Base-by-base conservation (phyloP, 1,140 invertebrate genomes). In the Coenobita brevimanus region DNA sequence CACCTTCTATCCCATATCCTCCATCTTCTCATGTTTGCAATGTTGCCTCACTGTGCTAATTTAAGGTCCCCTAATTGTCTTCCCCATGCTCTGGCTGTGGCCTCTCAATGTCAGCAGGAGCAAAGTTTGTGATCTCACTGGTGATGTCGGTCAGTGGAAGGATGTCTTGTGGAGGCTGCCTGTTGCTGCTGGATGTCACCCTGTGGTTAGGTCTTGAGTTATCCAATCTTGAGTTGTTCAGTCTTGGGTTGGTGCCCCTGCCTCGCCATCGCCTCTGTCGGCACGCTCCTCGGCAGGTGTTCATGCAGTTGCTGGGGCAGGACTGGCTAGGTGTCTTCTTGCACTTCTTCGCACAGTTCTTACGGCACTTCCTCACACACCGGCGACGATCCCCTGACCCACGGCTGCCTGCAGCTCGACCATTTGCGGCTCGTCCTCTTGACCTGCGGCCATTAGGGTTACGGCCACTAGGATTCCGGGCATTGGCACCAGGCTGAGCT, bases 321-420 rank as follows among this genome's bases (percentile, higher is more conserved):
- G 3, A 41, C 3, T 17, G 3, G 1, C 1, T 6, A 0, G 30
- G 60, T 2, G 33, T 36, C 57, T 67, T 82, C 60, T 27, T 21
- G 60, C 79, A 82, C 57, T 60, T 82, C 38, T 41, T 82, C 33
- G n/a, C 33, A 43, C 79, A 82, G 21, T n/a, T 67, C 60, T 43
- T 82, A 0, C 79, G 60, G 38, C 79, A 82, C 17, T n/a, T 41
- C 21, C 41, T 36, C 0, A 17, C 10, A 60, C 36, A 43, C 30
- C 36, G 41, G n/a, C 15, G 21, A 38, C 76, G 43, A 17, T 57
- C 3, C 4, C 38, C 21, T 38, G 79, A 41, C 10, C 17, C 36
- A 10, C 21, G 36, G 0, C 41, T 3, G 57, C 38, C n/a, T 15
- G 36, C 3, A 3, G 36, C 1, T 6, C 46, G 46, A 50, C 46